Evolutionary conservation across 2,888 invertebrate genomes (phyloP), one percentile per base, ranked within the genome.

Genomic region (Plagodis dolabraria): DNA sequence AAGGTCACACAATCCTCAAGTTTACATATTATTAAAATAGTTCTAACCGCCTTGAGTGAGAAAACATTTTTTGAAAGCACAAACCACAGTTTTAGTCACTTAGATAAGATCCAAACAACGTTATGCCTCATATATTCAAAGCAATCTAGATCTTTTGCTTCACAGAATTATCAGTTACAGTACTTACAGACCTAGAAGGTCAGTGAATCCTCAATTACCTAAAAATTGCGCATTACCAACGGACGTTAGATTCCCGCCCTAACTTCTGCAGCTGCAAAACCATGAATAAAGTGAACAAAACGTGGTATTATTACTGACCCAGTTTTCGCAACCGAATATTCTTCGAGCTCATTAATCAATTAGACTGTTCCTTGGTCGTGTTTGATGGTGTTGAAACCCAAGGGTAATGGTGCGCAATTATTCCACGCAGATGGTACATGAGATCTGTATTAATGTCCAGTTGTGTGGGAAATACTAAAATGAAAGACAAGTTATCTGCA

Each of bases 401-500:
- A 69, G 68, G 69, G 67, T 70, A 75, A 74, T 76, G 75, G 70
- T 70, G 63, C 64, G 65, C 72, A 76, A 81, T 80, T 76, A 80
- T 80, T 76, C 68, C 64, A 71, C 67, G 62, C 64, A 65, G 70
- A 76, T 72, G 64, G 74, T 76, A 69, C 76, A 79, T 74, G 76
- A 80, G 80, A 79, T 77, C 71, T 75, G 74, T 79, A 80, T 77
- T 80, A 79, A 80, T 80, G 65, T 60, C 63, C 69, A 57, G 68
- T 71, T 78, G 83, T 85, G 83, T 85, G 84, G 80, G 82, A 86
- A 87, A 80, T 74, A 67, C 63, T 76, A 70, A 56, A 60, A 65
- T 72, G 67, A 68, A 63, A 64, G 33, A 70, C 69, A 74, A 75
- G 77, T 78, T 74, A 75, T 79, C 77, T 76, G 70, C 68, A 76